Conservation (phyloP, 2,888 invertebrate genomes). For the Melinaea menophilus region DNA sequence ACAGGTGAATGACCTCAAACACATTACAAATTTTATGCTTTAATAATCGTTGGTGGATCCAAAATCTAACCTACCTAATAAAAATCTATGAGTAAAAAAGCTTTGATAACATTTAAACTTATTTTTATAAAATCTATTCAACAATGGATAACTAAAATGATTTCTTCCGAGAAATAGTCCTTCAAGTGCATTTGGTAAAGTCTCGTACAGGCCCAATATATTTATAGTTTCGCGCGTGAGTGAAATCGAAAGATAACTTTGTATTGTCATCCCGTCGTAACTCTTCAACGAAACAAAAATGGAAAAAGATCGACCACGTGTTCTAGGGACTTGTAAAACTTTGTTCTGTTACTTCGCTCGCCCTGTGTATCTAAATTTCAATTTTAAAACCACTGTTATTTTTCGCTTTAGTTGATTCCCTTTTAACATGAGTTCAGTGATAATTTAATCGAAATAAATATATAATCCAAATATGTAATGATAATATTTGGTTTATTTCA, state of each 20-base stretch:
- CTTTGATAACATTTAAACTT: too few species aligned
- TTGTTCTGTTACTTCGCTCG: too few species aligned
- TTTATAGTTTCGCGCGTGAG: conserved; percentile 37
- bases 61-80: neutral
- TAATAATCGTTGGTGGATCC: too few species aligned
- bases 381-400: too few species aligned
- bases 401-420: too few species aligned
- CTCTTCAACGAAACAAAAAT: conserved; percentile 35
- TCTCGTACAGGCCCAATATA: conserved; percentile 28
- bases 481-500: too few species aligned
- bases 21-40: conserved; percentile 12
- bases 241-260: conserved; percentile 48
- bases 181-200: conserved; percentile 25
- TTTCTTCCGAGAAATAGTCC: conserved; percentile 13
- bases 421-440: too few species aligned
- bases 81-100: neutral
- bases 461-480: too few species aligned
- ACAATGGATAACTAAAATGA: conserved; percentile 4
- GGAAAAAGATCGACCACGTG: conserved; percentile 18
- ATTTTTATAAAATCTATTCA: too few species aligned
- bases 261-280: conserved; percentile 40
- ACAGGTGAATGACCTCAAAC: conserved; percentile 21
- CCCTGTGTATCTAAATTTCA: too few species aligned
- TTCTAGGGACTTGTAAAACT: conserved; percentile 2
- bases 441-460: too few species aligned